Evolutionary conservation across 2,888 invertebrate genomes (phyloP).

Genomic region (Sycophila texana): DNA sequence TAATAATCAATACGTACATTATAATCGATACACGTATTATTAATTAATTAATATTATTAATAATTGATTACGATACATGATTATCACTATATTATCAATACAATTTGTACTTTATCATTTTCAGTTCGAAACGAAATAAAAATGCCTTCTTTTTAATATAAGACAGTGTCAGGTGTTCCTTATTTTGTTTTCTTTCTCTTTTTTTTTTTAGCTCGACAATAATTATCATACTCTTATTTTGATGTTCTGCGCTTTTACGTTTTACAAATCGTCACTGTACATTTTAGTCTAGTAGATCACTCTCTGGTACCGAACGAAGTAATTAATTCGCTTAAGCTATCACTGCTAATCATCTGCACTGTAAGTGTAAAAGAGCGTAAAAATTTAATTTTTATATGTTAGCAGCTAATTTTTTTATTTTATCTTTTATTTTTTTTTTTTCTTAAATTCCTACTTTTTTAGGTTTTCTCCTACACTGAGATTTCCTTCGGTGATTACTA

Average conservation of each 20-base stretch:
- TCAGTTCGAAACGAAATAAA: constrained; percentile 72
- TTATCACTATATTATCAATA: constrained; percentile 74
- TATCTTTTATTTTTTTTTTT: no score
- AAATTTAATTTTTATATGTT: no score
- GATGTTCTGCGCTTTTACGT: no score
- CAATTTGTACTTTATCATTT: constrained; percentile 75
- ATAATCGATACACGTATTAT: constrained; percentile 67
- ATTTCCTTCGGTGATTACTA: constrained; percentile 19
- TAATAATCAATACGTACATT: constrained; percentile 67
- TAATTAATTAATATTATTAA: constrained; percentile 74
- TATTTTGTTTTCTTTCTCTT: background rate
- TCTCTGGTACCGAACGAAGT: background rate
- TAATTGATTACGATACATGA: constrained; percentile 72
- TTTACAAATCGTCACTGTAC: no score
- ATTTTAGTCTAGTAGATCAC: background rate
- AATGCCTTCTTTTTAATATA: constrained; percentile 76
- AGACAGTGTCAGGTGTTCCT: constrained; percentile 31
- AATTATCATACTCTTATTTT: no score
- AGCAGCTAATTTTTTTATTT: no score
- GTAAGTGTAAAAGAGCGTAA: no score
- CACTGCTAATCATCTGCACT: no score
- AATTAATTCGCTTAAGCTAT: background rate
- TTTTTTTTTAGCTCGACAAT: constrained; percentile 10
- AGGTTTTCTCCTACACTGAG: background rate
- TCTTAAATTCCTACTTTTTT: background rate